Conservation (phyloP, 1,140 invertebrate species). For the Pseudomyrmex dendroicus region DNA sequence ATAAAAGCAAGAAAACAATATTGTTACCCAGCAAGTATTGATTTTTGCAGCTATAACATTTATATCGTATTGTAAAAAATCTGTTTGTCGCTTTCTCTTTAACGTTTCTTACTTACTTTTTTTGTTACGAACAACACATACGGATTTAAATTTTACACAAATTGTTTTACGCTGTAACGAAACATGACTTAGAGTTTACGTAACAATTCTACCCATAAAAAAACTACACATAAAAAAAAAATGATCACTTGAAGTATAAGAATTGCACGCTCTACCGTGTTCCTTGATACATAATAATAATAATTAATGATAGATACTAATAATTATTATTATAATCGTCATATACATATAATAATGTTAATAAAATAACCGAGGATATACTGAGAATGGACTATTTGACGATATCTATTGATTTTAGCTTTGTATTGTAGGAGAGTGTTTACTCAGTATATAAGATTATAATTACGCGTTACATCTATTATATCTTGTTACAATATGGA, state of each 20-base stretch:
- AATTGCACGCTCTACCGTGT: constrained; percentile 6
- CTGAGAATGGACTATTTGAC: constrained; percentile 6
- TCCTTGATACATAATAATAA: constrained; percentile 17
- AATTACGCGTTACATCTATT: constrained; percentile 40
- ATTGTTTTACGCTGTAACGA: background rate
- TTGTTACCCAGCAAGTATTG: too few relatives aligned
- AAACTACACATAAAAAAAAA: background rate
- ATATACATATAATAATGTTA: constrained; percentile 26
- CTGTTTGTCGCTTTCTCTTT: too few relatives aligned
- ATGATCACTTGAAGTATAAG: constrained; percentile 2
- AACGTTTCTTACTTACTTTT: background rate
- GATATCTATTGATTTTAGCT: constrained; percentile 54
- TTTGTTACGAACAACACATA: background rate
- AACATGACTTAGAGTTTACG: background rate
- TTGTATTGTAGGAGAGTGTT: constrained; percentile 31
- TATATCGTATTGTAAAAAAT: too few relatives aligned
- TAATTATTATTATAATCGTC: constrained; percentile 42
- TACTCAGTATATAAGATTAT: constrained; percentile 33
- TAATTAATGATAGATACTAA: constrained; percentile 52
- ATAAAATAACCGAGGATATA: constrained; percentile 24
- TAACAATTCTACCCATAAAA: background rate
- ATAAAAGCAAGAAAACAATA: too few relatives aligned
- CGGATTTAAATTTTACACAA: background rate
- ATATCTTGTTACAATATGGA: constrained; percentile 56
- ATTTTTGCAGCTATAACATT: too few relatives aligned